Percentiles rank a stretch among this genome's conserved stretches.
Conservation (phyloP, 2,888 invertebrate species). For the Melieria omissa region DNA sequence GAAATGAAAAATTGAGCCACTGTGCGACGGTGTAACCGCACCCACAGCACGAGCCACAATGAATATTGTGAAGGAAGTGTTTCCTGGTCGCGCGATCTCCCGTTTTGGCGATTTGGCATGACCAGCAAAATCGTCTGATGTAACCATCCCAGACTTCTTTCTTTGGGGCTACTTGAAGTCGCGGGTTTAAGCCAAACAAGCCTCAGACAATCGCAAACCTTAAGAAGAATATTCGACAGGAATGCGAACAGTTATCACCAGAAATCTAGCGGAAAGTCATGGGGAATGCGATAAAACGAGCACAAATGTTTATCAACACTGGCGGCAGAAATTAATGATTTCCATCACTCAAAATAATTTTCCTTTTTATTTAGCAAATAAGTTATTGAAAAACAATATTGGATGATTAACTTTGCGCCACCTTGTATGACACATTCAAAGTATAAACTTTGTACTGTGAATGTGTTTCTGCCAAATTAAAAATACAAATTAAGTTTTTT, state of each 20-base stretch:
- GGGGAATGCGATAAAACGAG: constrained; percentile 13
- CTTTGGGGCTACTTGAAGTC: too few relatives aligned
- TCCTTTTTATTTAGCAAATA: too few relatives aligned
- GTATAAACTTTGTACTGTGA: too few relatives aligned
- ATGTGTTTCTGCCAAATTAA: too few relatives aligned
- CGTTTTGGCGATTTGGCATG: constrained; percentile 6
- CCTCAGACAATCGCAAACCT: constrained; percentile 9
- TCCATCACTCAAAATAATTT: too few relatives aligned
- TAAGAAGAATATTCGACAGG: constrained; percentile 20
- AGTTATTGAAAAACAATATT: too few relatives aligned
- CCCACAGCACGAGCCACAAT: constrained; percentile 19
- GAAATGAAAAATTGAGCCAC: too few relatives aligned
- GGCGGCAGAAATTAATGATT: too few relatives aligned
- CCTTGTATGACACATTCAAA: too few relatives aligned
- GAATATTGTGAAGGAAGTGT: constrained; percentile 22
- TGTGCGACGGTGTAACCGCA: constrained; percentile 15
- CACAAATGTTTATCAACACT: too few relatives aligned
- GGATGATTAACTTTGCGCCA: too few relatives aligned
- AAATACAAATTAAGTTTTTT: too few relatives aligned
- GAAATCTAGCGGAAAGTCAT: constrained; percentile 26
- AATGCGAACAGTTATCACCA: constrained; percentile 22
- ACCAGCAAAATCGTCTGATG: constrained; percentile 11
- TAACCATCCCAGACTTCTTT: background rate
- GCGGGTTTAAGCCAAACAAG: background rate
- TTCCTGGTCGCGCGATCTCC: constrained; percentile 12